Conservation (phyloP, 2,888 invertebrate genomes). For the Nymphalis urticae region DNA sequence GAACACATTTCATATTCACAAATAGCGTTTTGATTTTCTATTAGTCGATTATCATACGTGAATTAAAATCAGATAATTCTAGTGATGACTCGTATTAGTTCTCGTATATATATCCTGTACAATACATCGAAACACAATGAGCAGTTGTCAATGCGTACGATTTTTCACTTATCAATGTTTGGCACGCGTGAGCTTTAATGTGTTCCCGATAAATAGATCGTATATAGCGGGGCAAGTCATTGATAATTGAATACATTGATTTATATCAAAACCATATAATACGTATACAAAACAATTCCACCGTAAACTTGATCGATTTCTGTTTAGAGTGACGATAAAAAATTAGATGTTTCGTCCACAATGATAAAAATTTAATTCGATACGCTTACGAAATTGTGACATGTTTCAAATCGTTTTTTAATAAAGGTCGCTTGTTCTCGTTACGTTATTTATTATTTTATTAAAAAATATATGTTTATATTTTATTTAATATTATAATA, state of each 20-base stretch:
- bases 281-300: slow-evolving; percentile 62
- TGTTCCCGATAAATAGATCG: slow-evolving; percentile 68
- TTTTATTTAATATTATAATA: background rate
- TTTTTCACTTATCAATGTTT: slow-evolving; percentile 64
- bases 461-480: slow-evolving; percentile 9
- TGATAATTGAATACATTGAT: slow-evolving; percentile 68
- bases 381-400: slow-evolving; percentile 26
- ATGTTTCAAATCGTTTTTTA: slow-evolving; percentile 26
- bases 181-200: slow-evolving; percentile 69
- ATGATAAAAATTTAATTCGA: slow-evolving; percentile 38
- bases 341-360: slow-evolving; percentile 29
- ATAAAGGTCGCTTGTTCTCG: slow-evolving; percentile 30
- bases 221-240: slow-evolving; percentile 66
- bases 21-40: slow-evolving; percentile 70
- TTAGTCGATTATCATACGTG: slow-evolving; percentile 60
- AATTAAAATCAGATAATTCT: slow-evolving; percentile 45
- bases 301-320: slow-evolving; percentile 52
- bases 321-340: slow-evolving; percentile 43
- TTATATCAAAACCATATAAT: slow-evolving; percentile 68
- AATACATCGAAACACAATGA: slow-evolving; percentile 70
- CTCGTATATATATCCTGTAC: slow-evolving; percentile 45
- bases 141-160: slow-evolving; percentile 62
- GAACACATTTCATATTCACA: slow-evolving; percentile 56
- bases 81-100: slow-evolving; percentile 33
- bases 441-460: slow-evolving; percentile 25